Conservation (phyloP, 1,140 invertebrate genomes). For the Schlechtendalia chinensis region DNA sequence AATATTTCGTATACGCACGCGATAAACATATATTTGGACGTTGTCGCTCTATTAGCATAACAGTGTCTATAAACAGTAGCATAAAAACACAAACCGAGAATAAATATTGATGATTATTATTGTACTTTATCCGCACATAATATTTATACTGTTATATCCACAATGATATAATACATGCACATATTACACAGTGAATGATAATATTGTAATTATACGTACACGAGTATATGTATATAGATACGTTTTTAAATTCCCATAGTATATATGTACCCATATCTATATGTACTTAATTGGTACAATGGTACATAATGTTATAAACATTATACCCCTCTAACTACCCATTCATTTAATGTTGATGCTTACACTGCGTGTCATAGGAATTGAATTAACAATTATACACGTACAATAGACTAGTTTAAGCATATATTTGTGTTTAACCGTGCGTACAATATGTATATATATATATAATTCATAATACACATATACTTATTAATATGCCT, state of each 20-base stretch:
- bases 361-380: conserved; percentile 16
- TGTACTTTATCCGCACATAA: conserved; percentile 20
- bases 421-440: conserved; percentile 22
- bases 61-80: background rate
- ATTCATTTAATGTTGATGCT: conserved; percentile 21
- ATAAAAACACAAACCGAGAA: conserved; percentile 4
- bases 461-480: background rate
- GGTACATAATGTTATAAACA: too few relatives aligned
- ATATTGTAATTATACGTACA: background rate
- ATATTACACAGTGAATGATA: background rate
- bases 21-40: conserved; percentile 19
- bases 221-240: too few relatives aligned
- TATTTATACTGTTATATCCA: background rate
- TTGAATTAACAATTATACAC: conserved; percentile 17
- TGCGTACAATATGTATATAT: background rate
- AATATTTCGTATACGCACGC: background rate
- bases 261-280: background rate
- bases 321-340: background rate
- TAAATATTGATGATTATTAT: conserved; percentile 8
- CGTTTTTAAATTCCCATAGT: too few relatives aligned
- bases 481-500: background rate
- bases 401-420: conserved; percentile 32
- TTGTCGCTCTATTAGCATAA: background rate
- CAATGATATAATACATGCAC: background rate
- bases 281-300: background rate